phyloP scores from a whole-genome alignment of 2,113 vertebrate genomes.

The Labeo catla region DNA sequence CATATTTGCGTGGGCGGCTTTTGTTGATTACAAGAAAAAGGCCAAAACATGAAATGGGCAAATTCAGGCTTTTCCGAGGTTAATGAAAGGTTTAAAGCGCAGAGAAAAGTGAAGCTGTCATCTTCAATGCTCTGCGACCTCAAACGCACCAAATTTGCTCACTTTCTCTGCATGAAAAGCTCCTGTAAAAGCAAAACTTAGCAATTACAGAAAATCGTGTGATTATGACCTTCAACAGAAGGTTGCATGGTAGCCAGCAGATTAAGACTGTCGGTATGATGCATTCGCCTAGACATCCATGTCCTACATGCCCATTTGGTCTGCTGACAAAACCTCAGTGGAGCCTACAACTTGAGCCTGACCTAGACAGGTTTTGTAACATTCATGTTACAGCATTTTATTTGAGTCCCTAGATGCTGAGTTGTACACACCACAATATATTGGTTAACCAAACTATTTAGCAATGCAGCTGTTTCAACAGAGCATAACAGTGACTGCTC shows the following conservation, averaged over 20 bases:
- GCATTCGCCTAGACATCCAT: background rate
- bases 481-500: background rate
- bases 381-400: constrained; percentile 5
- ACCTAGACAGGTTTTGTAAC: background rate
- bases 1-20: constrained; percentile 64
- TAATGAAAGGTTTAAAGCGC: constrained; percentile 60
- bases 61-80: constrained; percentile 49
- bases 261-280: background rate
- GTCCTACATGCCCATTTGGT: background rate
- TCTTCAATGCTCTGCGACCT: constrained; percentile 51
- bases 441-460: constrained; percentile 24
- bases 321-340: constrained; percentile 11
- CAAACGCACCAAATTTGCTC: constrained; percentile 31
- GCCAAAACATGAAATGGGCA: constrained; percentile 59
- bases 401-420: background rate
- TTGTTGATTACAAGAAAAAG: constrained; percentile 63
- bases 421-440: constrained; percentile 3
- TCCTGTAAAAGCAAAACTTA: constrained; percentile 27
- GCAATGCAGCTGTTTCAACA: background rate
- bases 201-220: constrained; percentile 10
- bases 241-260: background rate
- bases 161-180: constrained; percentile 52
- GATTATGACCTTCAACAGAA: constrained; percentile 18
- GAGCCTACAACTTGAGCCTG: constrained; percentile 3
- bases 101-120: constrained; percentile 42